phyloP scores from a whole-genome alignment of 2,797 vertebrate species.

The Etheostoma nigrum region DNA sequence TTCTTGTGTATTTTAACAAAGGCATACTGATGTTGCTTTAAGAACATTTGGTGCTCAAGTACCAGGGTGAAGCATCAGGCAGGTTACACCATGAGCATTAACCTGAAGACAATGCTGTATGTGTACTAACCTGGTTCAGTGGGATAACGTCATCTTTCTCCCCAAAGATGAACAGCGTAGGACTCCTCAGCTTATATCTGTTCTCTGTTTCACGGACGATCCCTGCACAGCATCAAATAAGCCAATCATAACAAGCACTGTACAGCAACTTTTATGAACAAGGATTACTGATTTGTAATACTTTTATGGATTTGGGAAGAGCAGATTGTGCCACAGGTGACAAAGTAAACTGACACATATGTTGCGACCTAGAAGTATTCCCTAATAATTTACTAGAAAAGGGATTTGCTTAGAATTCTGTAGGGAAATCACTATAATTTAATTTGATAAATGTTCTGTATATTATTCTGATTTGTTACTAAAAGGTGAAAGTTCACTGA shows the following conservation, averaged over 20 bases:
- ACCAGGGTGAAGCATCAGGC: neutral
- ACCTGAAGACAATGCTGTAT: neutral
- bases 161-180: slow-evolving; percentile 89
- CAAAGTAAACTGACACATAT: neutral
- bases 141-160: slow-evolving; percentile 86
- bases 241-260: neutral
- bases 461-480: no score
- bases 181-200: slow-evolving; percentile 79
- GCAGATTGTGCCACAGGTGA: neutral
- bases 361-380: no score
- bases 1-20: neutral
- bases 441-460: no score
- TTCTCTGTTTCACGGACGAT: slow-evolving; percentile 84
- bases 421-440: no score
- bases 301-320: neutral
- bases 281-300: neutral
- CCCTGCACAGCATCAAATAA: slow-evolving; percentile 70
- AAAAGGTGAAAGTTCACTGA: no score
- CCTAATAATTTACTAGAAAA: no score
- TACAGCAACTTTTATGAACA: neutral
- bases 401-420: no score
- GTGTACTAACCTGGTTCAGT: slow-evolving; percentile 79
- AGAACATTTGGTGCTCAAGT: neutral
- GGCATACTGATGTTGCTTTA: neutral
- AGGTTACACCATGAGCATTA: neutral